A percentile compares a stretch with the other conserved stretches of the same genome.
Conservation (phyloP, 2,797 vertebrate genomes). For the Cryptoblepharus egeriae region DNA sequence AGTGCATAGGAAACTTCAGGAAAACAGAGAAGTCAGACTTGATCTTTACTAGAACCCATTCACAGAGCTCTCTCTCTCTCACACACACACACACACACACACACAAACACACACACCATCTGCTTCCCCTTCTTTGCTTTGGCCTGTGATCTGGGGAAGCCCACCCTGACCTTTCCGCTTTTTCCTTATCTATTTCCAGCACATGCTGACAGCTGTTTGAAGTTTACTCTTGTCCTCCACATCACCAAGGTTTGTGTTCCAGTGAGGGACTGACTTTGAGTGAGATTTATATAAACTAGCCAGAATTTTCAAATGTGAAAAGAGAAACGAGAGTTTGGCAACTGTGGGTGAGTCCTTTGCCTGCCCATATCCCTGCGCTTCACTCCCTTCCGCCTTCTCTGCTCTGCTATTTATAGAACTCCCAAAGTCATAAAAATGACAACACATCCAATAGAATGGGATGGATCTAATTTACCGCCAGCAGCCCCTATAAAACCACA, state of each 20-base stretch:
- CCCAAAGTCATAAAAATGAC: slow-evolving; percentile 52
- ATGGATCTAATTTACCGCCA: slow-evolving; percentile 38
- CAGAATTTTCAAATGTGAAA: slow-evolving; percentile 24
- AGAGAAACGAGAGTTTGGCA: slow-evolving; percentile 28
- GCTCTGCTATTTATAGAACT: slow-evolving; percentile 26
- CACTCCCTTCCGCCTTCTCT: neutral
- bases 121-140: slow-evolving; percentile 7
- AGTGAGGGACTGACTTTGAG: neutral
- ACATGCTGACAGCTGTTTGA: slow-evolving; percentile 34
- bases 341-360: slow-evolving; percentile 4
- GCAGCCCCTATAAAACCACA: slow-evolving; percentile 41
- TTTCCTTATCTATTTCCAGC: slow-evolving; percentile 26
- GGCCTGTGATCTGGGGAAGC: neutral
- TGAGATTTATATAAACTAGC: slow-evolving; percentile 24
- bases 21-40: neutral
- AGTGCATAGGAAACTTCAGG: neutral
- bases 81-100: neutral
- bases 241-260: slow-evolving; percentile 18
- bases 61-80: neutral
- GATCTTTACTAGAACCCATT: neutral
- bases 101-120: neutral
- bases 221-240: slow-evolving; percentile 31
- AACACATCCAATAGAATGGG: slow-evolving; percentile 32
- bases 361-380: neutral
- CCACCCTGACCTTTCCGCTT: neutral